Conservation (phyloP, 2,888 invertebrate genomes). For the Philonicus albiceps region DNA sequence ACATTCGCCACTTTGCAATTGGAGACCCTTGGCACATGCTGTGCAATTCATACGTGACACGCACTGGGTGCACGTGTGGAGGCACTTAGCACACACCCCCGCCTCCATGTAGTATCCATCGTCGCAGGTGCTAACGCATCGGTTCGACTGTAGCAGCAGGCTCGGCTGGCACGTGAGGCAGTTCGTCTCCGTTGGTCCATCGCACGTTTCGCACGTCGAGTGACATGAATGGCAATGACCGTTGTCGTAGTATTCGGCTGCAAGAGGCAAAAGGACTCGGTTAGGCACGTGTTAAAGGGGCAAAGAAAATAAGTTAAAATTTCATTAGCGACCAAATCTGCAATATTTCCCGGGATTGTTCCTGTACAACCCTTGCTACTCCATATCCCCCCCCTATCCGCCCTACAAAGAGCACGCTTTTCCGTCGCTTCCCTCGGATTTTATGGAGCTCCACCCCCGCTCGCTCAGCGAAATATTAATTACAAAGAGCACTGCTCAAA, state of each 20-base stretch:
- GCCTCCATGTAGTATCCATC: slow-evolving; percentile 77
- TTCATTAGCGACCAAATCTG: not conserved
- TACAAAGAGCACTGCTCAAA: not conserved
- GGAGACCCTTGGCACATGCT: slow-evolving; percentile 76
- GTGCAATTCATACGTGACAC: slow-evolving; percentile 83
- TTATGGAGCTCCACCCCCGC: not conserved
- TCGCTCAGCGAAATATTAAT: not conserved
- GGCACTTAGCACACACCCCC: slow-evolving; percentile 78
- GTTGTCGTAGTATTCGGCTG: slow-evolving; percentile 78
- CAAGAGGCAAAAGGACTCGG: slow-evolving; percentile 54
- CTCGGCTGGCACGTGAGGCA: slow-evolving; percentile 81
- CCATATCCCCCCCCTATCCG: not conserved
- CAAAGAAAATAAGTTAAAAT: not conserved
- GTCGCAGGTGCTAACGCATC: slow-evolving; percentile 80
- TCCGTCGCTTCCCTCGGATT: not conserved
- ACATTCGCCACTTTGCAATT: slow-evolving; percentile 85
- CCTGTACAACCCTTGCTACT: not conserved
- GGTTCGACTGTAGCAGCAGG: slow-evolving; percentile 74
- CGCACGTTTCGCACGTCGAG: slow-evolving; percentile 82
- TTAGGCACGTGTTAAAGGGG: not conserved
- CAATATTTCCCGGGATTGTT: not conserved
- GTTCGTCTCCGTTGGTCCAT: slow-evolving; percentile 74
- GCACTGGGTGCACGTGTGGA: slow-evolving; percentile 81
- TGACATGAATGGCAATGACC: slow-evolving; percentile 78
- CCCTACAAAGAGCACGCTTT: not conserved